These are phyloP conservation scores for Cheilosia vulpina DNA, from an alignment of 2,888 invertebrate genomes.

Conservation along the genomic window DNA sequence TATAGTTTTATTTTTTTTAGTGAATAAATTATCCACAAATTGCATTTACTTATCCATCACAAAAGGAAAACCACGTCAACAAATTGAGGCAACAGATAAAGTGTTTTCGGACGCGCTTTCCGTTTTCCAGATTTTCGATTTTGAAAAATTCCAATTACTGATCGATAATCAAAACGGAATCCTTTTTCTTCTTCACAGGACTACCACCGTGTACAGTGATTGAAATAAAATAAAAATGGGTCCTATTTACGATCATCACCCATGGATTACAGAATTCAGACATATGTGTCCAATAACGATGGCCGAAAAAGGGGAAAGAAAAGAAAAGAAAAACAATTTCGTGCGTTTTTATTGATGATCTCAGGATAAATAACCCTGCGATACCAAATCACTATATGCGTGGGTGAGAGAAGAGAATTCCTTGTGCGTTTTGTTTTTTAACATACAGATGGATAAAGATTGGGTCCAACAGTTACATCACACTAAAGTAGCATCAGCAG, in stretches of 20 bases:
- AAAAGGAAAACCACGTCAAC: too few species aligned
- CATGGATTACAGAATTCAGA: constrained; percentile 47
- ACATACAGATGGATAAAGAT: constrained; percentile 4
- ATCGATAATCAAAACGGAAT: constrained; percentile 40
- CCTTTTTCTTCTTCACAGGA: background rate
- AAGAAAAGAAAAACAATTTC: constrained; percentile 10
- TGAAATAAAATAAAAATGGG: constrained; percentile 56
- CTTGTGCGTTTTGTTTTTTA: constrained; percentile 10
- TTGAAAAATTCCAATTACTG: constrained; percentile 46
- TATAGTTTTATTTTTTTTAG: too few species aligned
- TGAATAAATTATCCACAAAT: too few species aligned
- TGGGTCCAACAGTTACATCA: constrained; percentile 35
- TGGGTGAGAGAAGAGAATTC: background rate
- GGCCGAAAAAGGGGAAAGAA: too few species aligned
- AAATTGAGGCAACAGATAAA: background rate
- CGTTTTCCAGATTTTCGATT: constrained; percentile 18
- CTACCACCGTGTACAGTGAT: constrained; percentile 17
- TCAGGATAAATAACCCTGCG: constrained; percentile 46
- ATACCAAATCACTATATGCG: background rate
- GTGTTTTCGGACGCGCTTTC: constrained; percentile 26
- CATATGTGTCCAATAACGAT: constrained; percentile 38
- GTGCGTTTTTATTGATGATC: constrained; percentile 47
- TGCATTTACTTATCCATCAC: too few species aligned
- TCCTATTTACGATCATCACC: constrained; percentile 58
- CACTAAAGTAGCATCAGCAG: constrained; percentile 20